A percentile compares a stretch with the other conserved stretches of the same genome.
phyloP scores from a whole-genome alignment of 2,888 invertebrate genomes.

The Xestia ashworthii region DNA sequence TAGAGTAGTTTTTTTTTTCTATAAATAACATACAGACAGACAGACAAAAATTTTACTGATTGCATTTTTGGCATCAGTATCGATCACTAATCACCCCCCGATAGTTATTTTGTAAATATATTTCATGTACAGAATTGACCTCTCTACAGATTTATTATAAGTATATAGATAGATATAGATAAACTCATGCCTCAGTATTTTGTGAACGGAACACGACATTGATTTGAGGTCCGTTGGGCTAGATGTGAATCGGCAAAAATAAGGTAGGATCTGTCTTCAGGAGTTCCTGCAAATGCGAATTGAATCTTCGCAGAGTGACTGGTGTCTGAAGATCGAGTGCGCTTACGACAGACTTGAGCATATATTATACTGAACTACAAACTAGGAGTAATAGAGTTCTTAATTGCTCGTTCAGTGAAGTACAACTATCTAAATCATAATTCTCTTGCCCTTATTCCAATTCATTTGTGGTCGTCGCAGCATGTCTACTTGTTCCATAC shows the following conservation, averaged over 20 bases:
- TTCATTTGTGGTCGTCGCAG: no score
- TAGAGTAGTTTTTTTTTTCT: no score
- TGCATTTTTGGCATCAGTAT: no score
- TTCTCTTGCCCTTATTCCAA: no score
- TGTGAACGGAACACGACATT: not conserved
- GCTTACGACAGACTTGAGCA: not conserved
- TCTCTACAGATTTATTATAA: no score
- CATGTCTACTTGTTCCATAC: no score
- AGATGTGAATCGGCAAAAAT: not conserved
- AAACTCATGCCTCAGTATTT: constrained; percentile 29
- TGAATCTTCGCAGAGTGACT: not conserved
- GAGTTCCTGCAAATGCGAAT: not conserved
- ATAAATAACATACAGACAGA: no score
- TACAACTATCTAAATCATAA: not conserved
- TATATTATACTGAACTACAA: not conserved
- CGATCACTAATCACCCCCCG: no score
- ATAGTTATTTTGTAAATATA: no score
- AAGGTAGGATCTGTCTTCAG: not conserved
- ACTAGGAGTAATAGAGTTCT: not conserved
- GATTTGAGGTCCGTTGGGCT: not conserved
- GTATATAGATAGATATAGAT: no score
- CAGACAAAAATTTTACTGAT: no score
- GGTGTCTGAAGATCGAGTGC: not conserved
- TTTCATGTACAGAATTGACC: no score
- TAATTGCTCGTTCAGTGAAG: not conserved